These are phyloP conservation scores for Microcebus lehilahytsara DNA, from an alignment of 2,113 vertebrate genomes.

Conservation along the genomic window DNA sequence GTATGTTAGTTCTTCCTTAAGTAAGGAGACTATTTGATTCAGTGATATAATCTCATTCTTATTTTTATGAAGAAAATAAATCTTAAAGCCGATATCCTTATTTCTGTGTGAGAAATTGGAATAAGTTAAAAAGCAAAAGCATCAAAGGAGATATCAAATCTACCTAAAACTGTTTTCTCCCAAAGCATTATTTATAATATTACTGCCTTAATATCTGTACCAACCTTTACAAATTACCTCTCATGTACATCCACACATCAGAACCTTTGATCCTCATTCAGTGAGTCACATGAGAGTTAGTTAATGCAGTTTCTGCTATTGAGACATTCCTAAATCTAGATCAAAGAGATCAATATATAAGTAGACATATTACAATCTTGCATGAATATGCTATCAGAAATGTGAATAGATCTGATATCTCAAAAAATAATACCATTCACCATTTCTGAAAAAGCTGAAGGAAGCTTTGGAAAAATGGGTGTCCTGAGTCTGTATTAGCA, in stretches of 20 bases:
- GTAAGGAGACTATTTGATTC: neutral
- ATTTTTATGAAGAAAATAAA: slow-evolving; percentile 17
- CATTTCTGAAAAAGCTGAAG: neutral
- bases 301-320: neutral
- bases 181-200: neutral
- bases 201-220: neutral
- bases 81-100: neutral
- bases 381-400: neutral
- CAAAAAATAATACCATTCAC: neutral
- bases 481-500: neutral
- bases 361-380: neutral
- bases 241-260: neutral
- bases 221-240: neutral
- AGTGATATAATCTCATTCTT: neutral
- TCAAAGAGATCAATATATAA: neutral
- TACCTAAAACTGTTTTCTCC: neutral
- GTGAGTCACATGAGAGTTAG: neutral
- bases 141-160: neutral
- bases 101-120: neutral
- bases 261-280: neutral
- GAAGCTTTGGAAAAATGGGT: neutral
- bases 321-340: neutral
- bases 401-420: neutral
- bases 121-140: neutral
- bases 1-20: neutral